Evolutionary conservation across 2,888 invertebrate genomes (phyloP).

Genomic region (Lordiphosa andalusiaca): DNA sequence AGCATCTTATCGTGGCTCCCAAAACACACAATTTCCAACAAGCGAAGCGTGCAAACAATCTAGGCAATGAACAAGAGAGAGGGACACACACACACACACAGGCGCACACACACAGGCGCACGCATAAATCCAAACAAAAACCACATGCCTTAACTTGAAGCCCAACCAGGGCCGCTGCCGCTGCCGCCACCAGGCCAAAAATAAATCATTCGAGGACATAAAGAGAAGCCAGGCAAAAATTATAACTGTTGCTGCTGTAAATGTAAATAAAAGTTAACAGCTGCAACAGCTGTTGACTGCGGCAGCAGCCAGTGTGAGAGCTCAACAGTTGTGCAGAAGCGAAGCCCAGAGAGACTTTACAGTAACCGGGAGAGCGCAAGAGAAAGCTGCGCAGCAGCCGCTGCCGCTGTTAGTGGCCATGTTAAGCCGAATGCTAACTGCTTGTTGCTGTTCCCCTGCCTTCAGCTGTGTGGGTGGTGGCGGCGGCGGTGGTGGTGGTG

Average conservation of each 20-base stretch:
- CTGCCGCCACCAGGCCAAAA: slow-evolving; percentile 53
- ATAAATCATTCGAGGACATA: slow-evolving; percentile 72
- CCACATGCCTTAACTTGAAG: slow-evolving; percentile 57
- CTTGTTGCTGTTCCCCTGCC: slow-evolving; percentile 40
- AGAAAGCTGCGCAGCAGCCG: slow-evolving; percentile 7
- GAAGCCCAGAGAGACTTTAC: neutral
- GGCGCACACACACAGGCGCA: slow-evolving; percentile 21
- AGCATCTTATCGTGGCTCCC: slow-evolving; percentile 61
- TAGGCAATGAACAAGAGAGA: slow-evolving; percentile 22
- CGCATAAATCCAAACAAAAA: slow-evolving; percentile 69
- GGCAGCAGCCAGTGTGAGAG: slow-evolving; percentile 21
- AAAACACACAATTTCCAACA: slow-evolving; percentile 55
- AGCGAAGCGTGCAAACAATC: slow-evolving; percentile 56
- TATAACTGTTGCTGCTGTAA: slow-evolving; percentile 69
- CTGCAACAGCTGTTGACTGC: slow-evolving; percentile 39
- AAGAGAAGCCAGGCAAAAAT: slow-evolving; percentile 68
- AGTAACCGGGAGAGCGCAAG: slow-evolving; percentile 9
- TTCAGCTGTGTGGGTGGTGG: slow-evolving; percentile 2
- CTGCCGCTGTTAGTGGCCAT: slow-evolving; percentile 30
- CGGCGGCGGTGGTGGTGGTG: too few relatives aligned
- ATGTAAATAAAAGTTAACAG: slow-evolving; percentile 64
- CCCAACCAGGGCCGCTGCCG: slow-evolving; percentile 20
- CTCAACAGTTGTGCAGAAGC: slow-evolving; percentile 61
- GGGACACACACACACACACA: too few relatives aligned
- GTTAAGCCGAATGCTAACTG: slow-evolving; percentile 30